These are phyloP conservation scores for Gymnarchus niloticus DNA, from an alignment of 2,113 vertebrate genomes.

Conservation along the genomic window DNA sequence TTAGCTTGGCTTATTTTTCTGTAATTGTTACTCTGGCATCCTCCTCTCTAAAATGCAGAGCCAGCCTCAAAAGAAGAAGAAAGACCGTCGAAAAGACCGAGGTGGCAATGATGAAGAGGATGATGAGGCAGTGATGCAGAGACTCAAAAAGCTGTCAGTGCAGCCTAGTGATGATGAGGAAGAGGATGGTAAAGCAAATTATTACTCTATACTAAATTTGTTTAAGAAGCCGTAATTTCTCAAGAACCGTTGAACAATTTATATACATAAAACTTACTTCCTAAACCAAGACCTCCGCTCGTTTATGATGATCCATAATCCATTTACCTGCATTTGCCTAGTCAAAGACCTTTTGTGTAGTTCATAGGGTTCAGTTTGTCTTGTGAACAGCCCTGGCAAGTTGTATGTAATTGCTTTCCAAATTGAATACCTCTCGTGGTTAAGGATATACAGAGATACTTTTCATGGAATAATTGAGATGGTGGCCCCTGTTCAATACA, in stretches of 20 bases:
- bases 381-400: too few relatives aligned
- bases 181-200: constrained; percentile 26
- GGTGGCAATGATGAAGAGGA: constrained; percentile 58
- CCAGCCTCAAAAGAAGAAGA: constrained; percentile 73
- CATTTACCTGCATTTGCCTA: too few relatives aligned
- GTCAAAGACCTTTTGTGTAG: too few relatives aligned
- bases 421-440: too few relatives aligned
- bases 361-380: too few relatives aligned
- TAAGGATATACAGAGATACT: too few relatives aligned
- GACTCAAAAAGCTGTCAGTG: constrained; percentile 73
- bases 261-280: not conserved
- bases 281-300: not conserved
- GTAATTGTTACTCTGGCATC: not conserved
- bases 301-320: too few relatives aligned
- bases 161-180: constrained; percentile 73
- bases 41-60: not conserved
- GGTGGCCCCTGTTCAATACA: too few relatives aligned
- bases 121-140: constrained; percentile 65
- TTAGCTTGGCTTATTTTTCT: not conserved
- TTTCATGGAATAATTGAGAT: too few relatives aligned
- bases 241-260: not conserved
- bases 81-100: constrained; percentile 70
- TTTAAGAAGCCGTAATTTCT: not conserved
- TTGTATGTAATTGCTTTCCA: too few relatives aligned
- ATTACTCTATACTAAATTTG: not conserved